phyloP scores from a whole-genome alignment of 2,113 vertebrate genomes.

The Bothrops jararaca region DNA sequence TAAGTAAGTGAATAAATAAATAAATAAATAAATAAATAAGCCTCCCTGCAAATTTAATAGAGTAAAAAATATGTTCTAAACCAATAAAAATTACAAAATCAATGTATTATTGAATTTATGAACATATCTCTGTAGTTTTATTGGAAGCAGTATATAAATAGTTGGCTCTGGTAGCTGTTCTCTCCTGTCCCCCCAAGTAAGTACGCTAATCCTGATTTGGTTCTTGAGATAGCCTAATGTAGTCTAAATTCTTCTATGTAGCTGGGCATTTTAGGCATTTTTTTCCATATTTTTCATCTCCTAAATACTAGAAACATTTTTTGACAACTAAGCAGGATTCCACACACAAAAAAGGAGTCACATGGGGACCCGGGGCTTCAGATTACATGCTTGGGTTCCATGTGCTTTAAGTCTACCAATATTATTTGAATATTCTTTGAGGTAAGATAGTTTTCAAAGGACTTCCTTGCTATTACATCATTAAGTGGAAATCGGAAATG shows the following conservation, averaged over 20 bases:
- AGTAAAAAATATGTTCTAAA: not conserved
- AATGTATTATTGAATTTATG: not conserved
- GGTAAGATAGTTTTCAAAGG: not conserved
- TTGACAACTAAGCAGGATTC: not conserved
- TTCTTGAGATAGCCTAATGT: not conserved
- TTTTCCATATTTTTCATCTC: not conserved
- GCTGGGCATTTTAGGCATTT: not conserved
- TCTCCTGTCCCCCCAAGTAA: not conserved
- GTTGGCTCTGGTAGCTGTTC: not conserved
- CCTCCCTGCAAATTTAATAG: not conserved
- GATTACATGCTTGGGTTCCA: not conserved
- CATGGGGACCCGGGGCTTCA: not conserved
- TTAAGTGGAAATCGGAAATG: not conserved
- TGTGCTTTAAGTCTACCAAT: not conserved
- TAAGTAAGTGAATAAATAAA: no score
- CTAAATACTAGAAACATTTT: not conserved
- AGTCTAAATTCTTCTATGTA: not conserved
- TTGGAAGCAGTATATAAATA: not conserved
- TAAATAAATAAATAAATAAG: not conserved
- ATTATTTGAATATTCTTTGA: not conserved
- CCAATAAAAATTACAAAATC: not conserved
- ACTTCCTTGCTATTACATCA: not conserved
- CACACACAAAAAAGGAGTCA: not conserved
- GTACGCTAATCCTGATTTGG: not conserved
- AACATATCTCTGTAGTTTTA: not conserved